Conservation (phyloP, 2,888 invertebrate genomes). For the Conomelus anceps region DNA sequence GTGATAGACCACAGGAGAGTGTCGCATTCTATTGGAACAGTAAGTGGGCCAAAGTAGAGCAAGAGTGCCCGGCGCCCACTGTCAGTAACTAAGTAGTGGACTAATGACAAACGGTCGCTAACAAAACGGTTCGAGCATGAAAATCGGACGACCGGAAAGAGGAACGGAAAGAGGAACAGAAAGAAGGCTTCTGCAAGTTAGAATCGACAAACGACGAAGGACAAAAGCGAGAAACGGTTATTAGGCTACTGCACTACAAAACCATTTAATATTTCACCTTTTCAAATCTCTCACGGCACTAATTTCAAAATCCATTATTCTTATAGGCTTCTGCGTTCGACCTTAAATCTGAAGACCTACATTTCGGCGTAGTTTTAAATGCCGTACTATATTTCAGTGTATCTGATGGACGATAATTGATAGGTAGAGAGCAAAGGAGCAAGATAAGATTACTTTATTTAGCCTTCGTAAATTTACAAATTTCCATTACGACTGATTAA, state of each 20-base stretch:
- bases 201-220: not conserved
- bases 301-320: not conserved
- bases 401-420: not conserved
- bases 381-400: no score
- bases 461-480: no score
- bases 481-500: no score
- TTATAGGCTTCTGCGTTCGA: not conserved
- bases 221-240: not conserved
- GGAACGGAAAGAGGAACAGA: not conserved
- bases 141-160: not conserved
- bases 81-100: not conserved
- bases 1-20: not conserved
- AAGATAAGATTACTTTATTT: no score
- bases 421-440: not conserved
- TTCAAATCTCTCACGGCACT: not conserved
- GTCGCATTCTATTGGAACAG: not conserved
- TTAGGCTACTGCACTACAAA: not conserved
- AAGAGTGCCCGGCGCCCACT: not conserved
- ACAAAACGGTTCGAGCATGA: not conserved
- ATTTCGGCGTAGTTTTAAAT: not conserved
- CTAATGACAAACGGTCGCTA: not conserved
- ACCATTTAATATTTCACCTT: not conserved
- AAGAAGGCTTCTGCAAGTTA: not conserved
- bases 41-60: not conserved
- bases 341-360: not conserved